Evolutionary conservation across 2,113 vertebrate genomes (phyloP), one percentile per base, ranked within the genome.

Genomic region (Anseranas semipalmata): DNA sequence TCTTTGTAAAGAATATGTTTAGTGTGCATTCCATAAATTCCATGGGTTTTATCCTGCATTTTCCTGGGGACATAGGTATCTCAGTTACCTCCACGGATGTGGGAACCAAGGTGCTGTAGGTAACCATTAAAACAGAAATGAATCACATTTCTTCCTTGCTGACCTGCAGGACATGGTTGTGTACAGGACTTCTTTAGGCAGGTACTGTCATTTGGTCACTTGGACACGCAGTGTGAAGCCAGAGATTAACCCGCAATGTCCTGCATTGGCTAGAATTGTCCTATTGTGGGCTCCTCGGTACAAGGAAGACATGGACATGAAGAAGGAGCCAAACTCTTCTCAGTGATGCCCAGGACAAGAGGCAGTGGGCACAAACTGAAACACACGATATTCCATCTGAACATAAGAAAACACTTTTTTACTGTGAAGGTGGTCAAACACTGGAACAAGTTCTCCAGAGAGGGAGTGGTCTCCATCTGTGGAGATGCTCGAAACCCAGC

Each of bases 161-260:
- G 86, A 28, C 70, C 55, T 5, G 1, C 4, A 2, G 35, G 56
- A 7, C 8, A 1, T 10, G 62, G 66, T 78, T 71, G 87, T 50
- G 17, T 19, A 13, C 22, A 2, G 1, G 2, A 0, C 12, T 41
- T 45, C n/a, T 65, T 7, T 6, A 12, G 72, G 53, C 1, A 6
- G 66, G 37, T 35, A 12, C 24, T 67, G 62, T 25, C 20, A 3
- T n/a, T 14, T 4, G 4, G 30, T 24, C 60, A 0, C 43, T n/a
- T 1, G 1, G 62, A 14, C 35, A 18, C 1, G 25, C n/a, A 27
- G 0, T 10, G 19, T 11, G 37, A 46, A 66, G 45, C 19, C 74
- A 80, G 75, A 28, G 14, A 19, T 27, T 2, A 37, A 24, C 14
- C 43, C 48, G 13, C 2, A 0, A 0, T 25, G 50, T 41, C 46